Conservation (phyloP, 2,113 vertebrate species). For the Rhizomys pruinosus region DNA sequence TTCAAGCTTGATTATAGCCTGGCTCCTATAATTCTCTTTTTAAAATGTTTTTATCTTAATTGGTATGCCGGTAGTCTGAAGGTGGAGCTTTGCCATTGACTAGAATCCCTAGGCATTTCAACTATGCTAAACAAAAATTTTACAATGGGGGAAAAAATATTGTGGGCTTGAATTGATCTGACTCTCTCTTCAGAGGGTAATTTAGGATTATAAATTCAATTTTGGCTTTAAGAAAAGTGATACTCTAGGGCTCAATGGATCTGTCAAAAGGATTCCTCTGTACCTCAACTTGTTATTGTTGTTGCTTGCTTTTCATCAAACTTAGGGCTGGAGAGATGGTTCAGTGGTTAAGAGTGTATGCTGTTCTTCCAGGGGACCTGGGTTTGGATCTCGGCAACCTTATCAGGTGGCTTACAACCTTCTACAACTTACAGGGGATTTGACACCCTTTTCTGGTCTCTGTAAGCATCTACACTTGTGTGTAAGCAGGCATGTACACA, state of each 20-base stretch:
- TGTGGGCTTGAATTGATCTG: neutral
- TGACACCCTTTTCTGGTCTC: neutral
- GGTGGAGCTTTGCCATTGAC: neutral
- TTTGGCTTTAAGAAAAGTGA: neutral
- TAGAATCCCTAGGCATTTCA: neutral
- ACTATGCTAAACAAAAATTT: neutral
- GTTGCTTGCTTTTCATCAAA: neutral
- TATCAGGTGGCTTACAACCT: neutral
- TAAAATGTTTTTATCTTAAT: neutral
- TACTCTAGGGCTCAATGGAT: neutral
- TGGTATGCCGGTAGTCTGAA: neutral
- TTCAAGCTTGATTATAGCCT: neutral
- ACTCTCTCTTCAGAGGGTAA: neutral
- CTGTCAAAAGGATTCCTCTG: neutral
- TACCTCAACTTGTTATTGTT: neutral
- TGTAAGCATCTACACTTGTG: neutral
- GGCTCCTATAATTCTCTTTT: neutral
- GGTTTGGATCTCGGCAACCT: neutral
- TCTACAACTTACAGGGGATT: neutral
- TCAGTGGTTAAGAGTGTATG: neutral
- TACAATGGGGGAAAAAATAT: neutral
- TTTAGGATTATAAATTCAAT: conserved; percentile 4
- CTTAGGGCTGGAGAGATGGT: neutral
- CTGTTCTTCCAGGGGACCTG: neutral
- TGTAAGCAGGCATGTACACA: neutral